Conservation (phyloP, 2,888 invertebrate genomes). For the Saturnia pavonia region DNA sequence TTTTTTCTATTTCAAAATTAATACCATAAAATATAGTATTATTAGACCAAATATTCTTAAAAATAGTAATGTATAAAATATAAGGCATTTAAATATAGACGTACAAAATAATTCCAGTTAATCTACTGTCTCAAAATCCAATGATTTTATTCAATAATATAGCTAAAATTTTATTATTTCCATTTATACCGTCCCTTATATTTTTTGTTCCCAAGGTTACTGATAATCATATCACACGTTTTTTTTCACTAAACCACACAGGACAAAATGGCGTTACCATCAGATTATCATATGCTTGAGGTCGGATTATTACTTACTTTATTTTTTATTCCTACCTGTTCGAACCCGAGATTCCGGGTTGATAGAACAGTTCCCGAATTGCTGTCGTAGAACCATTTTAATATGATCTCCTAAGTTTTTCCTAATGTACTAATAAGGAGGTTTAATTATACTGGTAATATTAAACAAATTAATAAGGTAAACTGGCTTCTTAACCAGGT, state of each 20-base stretch:
- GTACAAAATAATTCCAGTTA: background rate
- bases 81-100: background rate
- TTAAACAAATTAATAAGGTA: constrained; percentile 74
- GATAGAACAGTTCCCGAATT: constrained; percentile 60
- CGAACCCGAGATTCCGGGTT: constrained; percentile 62
- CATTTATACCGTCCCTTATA: constrained; percentile 50
- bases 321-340: constrained; percentile 79
- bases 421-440: constrained; percentile 19
- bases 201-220: constrained; percentile 65
- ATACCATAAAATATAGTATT: no score
- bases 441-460: constrained; percentile 42
- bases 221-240: constrained; percentile 81
- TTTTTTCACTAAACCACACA: constrained; percentile 76
- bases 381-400: constrained; percentile 51
- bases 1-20: no score
- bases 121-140: no score
- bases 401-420: constrained; percentile 36
- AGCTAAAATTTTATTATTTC: background rate
- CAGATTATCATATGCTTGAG: constrained; percentile 79
- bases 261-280: constrained; percentile 81
- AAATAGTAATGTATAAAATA: no score
- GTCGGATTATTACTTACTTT: constrained; percentile 80
- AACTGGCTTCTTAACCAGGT: constrained; percentile 79
- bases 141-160: no score
- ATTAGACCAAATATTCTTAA: no score